phyloP scores from a whole-genome alignment of 2,888 invertebrate species.

The Muschampia plurimacula region DNA sequence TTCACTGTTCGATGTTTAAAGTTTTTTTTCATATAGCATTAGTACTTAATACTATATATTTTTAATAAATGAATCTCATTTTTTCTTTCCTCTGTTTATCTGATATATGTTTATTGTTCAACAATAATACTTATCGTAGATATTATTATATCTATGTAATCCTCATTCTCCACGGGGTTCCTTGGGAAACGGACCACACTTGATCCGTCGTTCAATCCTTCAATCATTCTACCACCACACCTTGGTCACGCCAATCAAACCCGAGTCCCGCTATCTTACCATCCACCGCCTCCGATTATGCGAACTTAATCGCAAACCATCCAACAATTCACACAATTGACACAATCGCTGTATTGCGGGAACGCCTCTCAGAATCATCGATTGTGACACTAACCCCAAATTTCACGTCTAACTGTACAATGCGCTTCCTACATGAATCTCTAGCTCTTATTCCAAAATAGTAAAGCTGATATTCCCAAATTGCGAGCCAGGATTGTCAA shows the following conservation, averaged over 20 bases:
- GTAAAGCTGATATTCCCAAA: constrained; percentile 19
- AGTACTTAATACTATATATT: too few relatives aligned
- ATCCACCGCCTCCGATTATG: constrained; percentile 44
- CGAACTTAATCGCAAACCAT: constrained; percentile 62
- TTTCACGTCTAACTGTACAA: constrained; percentile 37
- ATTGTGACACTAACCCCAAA: constrained; percentile 34
- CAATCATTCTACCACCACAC: constrained; percentile 27
- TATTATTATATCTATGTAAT: too few relatives aligned
- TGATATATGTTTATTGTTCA: too few relatives aligned
- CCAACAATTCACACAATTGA: constrained; percentile 62
- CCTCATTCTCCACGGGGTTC: constrained; percentile 1
- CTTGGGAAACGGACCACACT: constrained; percentile 45
- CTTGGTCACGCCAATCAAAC: constrained; percentile 56
- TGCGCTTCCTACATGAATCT: neutral
- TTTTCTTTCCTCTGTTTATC: too few relatives aligned
- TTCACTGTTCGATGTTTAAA: too few relatives aligned
- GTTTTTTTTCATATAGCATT: too few relatives aligned
- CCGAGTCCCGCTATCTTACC: constrained; percentile 43
- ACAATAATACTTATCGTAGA: too few relatives aligned
- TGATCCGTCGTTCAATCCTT: constrained; percentile 35
- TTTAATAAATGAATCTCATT: too few relatives aligned
- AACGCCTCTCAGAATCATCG: constrained; percentile 53
- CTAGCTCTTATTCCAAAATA: constrained; percentile 4
- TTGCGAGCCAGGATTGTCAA: constrained; percentile 16
- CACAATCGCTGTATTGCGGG: constrained; percentile 57